These are phyloP conservation scores for Sander lucioperca DNA, from an alignment of 2,113 vertebrate species.

Conservation along the genomic window DNA sequence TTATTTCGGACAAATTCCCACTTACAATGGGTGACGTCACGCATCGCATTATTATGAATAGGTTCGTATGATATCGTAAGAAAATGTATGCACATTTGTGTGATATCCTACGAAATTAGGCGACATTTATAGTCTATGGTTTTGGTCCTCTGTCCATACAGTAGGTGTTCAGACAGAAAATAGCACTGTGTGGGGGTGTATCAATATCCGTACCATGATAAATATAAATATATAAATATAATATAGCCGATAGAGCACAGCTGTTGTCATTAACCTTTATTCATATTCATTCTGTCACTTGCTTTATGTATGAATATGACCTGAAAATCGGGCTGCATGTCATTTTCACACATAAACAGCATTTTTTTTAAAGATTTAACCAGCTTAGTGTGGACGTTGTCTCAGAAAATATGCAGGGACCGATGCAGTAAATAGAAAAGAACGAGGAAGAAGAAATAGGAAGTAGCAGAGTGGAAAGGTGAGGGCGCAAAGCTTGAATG, in stretches of 20 bases:
- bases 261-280: conserved; percentile 10
- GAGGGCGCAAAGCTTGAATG: conserved; percentile 72
- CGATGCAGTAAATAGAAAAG: conserved; percentile 12
- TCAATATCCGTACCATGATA: conserved; percentile 2
- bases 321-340: conserved; percentile 1
- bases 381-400: not conserved
- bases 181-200: not conserved
- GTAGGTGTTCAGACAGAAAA: not conserved
- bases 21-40: too few species aligned
- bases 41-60: too few species aligned
- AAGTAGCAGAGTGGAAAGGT: conserved; percentile 78
- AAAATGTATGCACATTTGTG: too few species aligned
- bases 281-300: not conserved
- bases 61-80: too few species aligned
- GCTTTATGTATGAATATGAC: not conserved
- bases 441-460: conserved; percentile 51
- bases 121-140: too few species aligned
- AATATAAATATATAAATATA: conserved; percentile 13
- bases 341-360: conserved; percentile 4
- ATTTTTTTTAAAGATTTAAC: conserved; percentile 16
- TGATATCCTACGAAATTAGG: too few species aligned
- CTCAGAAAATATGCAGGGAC: conserved; percentile 9
- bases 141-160: not conserved
- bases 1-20: too few species aligned
- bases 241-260: not conserved